These are phyloP conservation scores for Octomys mimax DNA, from an alignment of 2,797 vertebrate species.

Conservation along the genomic window DNA sequence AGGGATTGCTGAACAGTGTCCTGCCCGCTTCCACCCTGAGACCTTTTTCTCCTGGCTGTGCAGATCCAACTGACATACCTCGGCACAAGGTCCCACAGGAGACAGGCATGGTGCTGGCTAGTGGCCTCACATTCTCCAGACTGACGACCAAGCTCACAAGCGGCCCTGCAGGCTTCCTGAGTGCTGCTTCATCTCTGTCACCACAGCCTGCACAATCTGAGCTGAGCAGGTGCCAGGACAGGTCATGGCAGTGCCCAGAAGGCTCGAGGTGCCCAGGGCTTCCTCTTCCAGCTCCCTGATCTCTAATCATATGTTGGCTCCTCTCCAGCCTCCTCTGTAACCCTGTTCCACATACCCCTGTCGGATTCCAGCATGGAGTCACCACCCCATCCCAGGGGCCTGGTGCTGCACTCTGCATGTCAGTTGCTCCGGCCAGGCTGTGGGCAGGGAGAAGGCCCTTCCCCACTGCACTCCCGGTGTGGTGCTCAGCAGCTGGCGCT, in stretches of 20 bases:
- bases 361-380: background rate
- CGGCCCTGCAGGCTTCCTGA: background rate
- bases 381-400: too few relatives aligned
- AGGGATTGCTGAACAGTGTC: background rate
- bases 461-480: background rate
- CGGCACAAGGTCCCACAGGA: background rate
- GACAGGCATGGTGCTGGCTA: background rate
- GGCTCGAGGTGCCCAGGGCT: fast-evolving
- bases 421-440: background rate
- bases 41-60: background rate
- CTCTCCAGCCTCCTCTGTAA: background rate
- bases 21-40: background rate
- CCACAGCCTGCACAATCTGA: fast-evolving
- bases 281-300: background rate
- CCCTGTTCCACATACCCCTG: background rate
- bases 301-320: background rate
- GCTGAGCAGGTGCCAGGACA: background rate
- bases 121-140: background rate
- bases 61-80: background rate
- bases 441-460: background rate
- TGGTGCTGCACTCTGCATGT: background rate
- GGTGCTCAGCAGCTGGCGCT: background rate
- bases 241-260: background rate
- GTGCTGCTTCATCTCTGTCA: background rate
- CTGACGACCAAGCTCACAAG: background rate